Conservation (phyloP, 2,797 vertebrate genomes). For the Eulemur albifrons region DNA sequence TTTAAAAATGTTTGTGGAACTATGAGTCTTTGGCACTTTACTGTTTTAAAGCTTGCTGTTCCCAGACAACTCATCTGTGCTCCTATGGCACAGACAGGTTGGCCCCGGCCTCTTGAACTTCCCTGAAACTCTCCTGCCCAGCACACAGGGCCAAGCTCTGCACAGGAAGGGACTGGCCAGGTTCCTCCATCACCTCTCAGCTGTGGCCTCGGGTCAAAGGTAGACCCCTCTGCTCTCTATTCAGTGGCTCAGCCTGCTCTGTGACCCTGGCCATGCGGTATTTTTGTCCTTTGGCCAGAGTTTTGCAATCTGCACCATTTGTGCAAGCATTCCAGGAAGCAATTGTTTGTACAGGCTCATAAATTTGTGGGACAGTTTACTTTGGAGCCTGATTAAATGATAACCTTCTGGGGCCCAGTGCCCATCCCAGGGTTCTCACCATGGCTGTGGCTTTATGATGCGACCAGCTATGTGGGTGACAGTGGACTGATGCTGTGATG, state of each 20-base stretch:
- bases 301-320: conserved; percentile 51
- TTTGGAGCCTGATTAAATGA: background rate
- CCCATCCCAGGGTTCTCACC: background rate
- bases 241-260: background rate
- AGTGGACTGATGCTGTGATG: background rate
- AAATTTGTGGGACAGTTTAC: conserved; percentile 29
- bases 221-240: background rate
- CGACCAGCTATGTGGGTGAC: background rate
- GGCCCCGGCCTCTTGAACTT: background rate
- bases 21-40: background rate
- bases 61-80: background rate
- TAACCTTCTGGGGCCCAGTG: background rate
- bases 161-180: background rate
- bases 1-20: background rate
- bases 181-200: background rate
- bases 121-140: background rate
- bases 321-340: conserved; percentile 33
- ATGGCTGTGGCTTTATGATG: background rate
- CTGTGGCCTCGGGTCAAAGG: background rate
- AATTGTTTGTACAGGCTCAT: conserved; percentile 21
- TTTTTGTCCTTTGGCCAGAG: conserved; percentile 38
- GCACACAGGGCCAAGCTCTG: background rate
- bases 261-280: background rate
- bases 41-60: background rate
- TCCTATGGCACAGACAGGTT: background rate